phyloP scores from a whole-genome alignment of 2,797 vertebrate genomes.

The Botia kubotai region DNA sequence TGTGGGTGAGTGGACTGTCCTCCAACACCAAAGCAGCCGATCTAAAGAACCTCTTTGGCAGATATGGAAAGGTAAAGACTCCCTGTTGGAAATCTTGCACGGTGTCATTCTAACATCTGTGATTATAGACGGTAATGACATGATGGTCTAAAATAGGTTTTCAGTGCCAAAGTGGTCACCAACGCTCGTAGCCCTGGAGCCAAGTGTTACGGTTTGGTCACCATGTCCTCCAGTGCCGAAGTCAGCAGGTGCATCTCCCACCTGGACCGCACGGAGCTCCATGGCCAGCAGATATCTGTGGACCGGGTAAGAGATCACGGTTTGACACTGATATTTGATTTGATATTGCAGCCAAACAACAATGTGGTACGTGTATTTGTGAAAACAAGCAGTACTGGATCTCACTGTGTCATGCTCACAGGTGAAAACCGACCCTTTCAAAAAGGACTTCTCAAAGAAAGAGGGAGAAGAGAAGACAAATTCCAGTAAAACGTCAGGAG shows the following conservation, averaged over 20 bases:
- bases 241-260: conserved; percentile 92
- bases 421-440: conserved; percentile 97
- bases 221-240: conserved; percentile 94
- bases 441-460: conserved; percentile 91
- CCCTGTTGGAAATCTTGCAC: background rate
- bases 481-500: conserved; percentile 81
- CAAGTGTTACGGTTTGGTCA: conserved; percentile 96
- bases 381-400: background rate
- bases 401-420: conserved; percentile 55
- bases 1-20: conserved; percentile 98
- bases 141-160: conserved; percentile 79
- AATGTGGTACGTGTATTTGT: background rate
- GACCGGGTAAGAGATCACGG: conserved; percentile 85
- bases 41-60: conserved; percentile 98
- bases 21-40: conserved; percentile 98
- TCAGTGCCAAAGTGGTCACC: conserved; percentile 97
- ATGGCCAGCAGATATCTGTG: conserved; percentile 96
- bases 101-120: background rate
- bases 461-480: conserved; percentile 89
- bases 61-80: conserved; percentile 93
- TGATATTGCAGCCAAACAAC: background rate
- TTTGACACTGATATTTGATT: no score
- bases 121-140: background rate
- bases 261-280: conserved; percentile 93
- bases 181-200: conserved; percentile 96